These are phyloP conservation scores for Lordiphosa andalusiaca DNA, from an alignment of 2,888 invertebrate species.

Conservation along the genomic window DNA sequence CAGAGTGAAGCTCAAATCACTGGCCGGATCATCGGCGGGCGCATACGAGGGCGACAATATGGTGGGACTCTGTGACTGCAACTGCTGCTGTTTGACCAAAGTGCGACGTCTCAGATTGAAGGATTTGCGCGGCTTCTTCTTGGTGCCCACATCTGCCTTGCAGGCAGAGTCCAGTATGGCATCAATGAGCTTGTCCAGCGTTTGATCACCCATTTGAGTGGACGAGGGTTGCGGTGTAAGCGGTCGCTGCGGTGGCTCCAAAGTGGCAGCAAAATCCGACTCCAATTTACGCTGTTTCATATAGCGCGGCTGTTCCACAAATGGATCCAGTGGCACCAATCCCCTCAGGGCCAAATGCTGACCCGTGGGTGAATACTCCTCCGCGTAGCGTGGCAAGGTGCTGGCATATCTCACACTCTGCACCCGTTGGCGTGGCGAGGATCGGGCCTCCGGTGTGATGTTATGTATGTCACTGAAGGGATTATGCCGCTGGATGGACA, in stretches of 20 bases:
- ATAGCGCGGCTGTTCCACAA: slow-evolving; percentile 77
- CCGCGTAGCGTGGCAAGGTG: slow-evolving; percentile 78
- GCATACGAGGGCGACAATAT: slow-evolving; percentile 78
- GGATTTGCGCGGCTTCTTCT: slow-evolving; percentile 69
- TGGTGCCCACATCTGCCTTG: slow-evolving; percentile 70
- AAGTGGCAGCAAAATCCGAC: slow-evolving; percentile 63
- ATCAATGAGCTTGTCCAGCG: slow-evolving; percentile 79
- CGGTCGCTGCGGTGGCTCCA: slow-evolving; percentile 34
- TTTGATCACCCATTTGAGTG: slow-evolving; percentile 77
- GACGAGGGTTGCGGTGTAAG: slow-evolving; percentile 49
- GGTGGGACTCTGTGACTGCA: slow-evolving; percentile 51
- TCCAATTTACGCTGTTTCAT: slow-evolving; percentile 73
- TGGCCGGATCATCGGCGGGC: slow-evolving; percentile 79
- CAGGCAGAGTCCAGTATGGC: slow-evolving; percentile 79
- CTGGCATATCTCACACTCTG: slow-evolving; percentile 72
- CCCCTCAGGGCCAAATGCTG: slow-evolving; percentile 77
- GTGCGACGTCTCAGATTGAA: slow-evolving; percentile 77
- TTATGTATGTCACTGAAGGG: slow-evolving; percentile 75
- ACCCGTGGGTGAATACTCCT: slow-evolving; percentile 79
- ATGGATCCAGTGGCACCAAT: slow-evolving; percentile 75
- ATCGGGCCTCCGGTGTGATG: slow-evolving; percentile 57
- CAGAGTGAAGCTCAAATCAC: slow-evolving; percentile 76
- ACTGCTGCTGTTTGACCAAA: slow-evolving; percentile 65
- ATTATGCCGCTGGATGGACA: slow-evolving; percentile 53
- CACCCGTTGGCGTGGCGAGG: slow-evolving; percentile 19